These are phyloP conservation scores for Sinocyclocheilus grahami DNA, from an alignment of 2,113 vertebrate species.

Conservation along the genomic window DNA sequence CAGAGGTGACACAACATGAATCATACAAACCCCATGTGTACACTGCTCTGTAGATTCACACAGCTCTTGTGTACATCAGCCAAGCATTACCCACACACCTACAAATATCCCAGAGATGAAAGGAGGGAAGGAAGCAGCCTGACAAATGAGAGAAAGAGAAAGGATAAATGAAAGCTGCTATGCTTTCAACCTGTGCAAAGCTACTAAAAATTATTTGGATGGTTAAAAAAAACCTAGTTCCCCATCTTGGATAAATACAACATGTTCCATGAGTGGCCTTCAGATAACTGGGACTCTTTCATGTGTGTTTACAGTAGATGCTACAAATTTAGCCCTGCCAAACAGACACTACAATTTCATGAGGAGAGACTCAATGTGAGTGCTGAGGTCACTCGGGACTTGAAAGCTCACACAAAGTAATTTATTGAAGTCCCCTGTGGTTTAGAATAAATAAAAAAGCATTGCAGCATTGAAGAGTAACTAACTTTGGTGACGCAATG, in stretches of 20 bases:
- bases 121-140: neutral
- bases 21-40: conserved; percentile 20
- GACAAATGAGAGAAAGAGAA: conserved; percentile 5
- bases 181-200: conserved; percentile 22
- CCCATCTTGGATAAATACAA: conserved; percentile 28
- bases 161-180: conserved; percentile 16
- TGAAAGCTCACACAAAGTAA: conserved; percentile 53
- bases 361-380: neutral
- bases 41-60: conserved; percentile 4
- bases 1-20: conserved; percentile 14
- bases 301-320: conserved; percentile 46
- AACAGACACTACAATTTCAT: conserved; percentile 15
- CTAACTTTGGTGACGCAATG: neutral
- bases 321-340: neutral
- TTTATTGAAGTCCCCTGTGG: conserved; percentile 41
- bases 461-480: neutral
- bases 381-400: conserved; percentile 50
- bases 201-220: neutral
- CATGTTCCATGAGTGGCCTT: conserved; percentile 38
- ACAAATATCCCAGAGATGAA: conserved; percentile 33
- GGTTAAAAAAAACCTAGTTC: neutral
- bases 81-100: conserved; percentile 19
- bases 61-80: conserved; percentile 6
- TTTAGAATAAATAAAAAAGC: neutral
- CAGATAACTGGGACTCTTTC: conserved; percentile 26